These are phyloP conservation scores for Cheilosia impressa DNA, from an alignment of 2,888 invertebrate genomes.

Conservation along the genomic window DNA sequence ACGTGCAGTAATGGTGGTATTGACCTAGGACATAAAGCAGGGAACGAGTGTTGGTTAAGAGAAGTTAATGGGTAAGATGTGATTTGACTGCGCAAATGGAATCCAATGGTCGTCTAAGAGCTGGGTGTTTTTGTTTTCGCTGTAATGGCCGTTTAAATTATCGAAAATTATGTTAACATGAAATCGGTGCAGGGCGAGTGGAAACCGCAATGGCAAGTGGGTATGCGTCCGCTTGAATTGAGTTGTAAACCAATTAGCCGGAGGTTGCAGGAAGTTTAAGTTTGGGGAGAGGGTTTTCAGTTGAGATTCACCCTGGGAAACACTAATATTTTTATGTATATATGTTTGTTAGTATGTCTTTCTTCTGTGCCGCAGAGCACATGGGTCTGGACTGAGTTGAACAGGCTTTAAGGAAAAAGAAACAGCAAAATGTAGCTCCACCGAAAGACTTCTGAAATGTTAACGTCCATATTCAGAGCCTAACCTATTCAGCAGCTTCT, in stretches of 20 bases:
- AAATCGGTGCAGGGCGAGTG: background rate
- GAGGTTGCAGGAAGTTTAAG: background rate
- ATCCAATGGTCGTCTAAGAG: background rate
- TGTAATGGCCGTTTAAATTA: conserved; percentile 17
- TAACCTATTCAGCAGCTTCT: no score
- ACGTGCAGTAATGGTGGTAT: conserved; percentile 53
- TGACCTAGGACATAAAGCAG: conserved; percentile 57
- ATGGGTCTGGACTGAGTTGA: no score
- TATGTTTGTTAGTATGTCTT: no score
- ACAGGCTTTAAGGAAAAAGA: no score
- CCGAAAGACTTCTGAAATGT: no score
- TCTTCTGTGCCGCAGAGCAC: no score
- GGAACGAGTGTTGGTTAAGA: conserved; percentile 55
- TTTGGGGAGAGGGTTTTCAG: no score
- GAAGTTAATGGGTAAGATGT: conserved; percentile 66
- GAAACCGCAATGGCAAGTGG: background rate
- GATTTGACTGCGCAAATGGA: conserved; percentile 55
- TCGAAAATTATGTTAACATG: conserved; percentile 37
- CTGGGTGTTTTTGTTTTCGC: conserved; percentile 9
- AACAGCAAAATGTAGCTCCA: no score
- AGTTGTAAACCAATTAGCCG: background rate
- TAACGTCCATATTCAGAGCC: no score
- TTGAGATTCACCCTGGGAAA: no score
- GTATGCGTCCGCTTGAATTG: background rate
- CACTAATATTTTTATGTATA: no score